Conservation (phyloP, 1,140 invertebrate species). For the Diachasma alloeum region DNA sequence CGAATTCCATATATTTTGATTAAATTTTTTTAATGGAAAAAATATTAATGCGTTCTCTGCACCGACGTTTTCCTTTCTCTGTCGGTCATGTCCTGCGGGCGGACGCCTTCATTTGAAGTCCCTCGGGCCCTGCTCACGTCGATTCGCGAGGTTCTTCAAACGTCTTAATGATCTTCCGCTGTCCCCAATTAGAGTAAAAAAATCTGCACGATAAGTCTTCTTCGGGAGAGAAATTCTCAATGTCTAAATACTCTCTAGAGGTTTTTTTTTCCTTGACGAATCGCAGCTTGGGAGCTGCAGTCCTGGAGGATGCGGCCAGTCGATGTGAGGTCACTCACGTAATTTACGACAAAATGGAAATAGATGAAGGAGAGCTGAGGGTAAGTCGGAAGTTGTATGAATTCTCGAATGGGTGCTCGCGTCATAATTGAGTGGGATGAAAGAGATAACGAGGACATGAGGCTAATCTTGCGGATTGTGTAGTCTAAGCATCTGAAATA, state of each 20-base stretch:
- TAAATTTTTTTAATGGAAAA: too few species aligned
- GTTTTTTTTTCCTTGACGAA: neutral
- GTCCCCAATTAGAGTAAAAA: neutral
- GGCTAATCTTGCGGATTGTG: neutral
- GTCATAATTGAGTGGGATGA: too few species aligned
- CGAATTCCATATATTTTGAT: too few species aligned
- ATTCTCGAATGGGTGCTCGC: too few species aligned
- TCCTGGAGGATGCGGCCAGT: neutral
- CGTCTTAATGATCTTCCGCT: too few species aligned
- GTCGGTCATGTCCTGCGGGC: too few species aligned
- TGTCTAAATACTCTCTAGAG: neutral
- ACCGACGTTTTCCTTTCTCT: too few species aligned
- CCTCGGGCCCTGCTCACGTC: too few species aligned
- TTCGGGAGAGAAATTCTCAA: neutral
- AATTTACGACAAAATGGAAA: conserved; percentile 9
- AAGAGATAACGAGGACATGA: too few species aligned
- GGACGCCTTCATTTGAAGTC: too few species aligned
- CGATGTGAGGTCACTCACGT: neutral
- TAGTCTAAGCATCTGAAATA: neutral
- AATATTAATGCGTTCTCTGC: too few species aligned
- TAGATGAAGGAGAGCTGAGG: conserved; percentile 9
- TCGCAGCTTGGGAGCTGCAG: conserved; percentile 46
- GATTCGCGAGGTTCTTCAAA: too few species aligned
- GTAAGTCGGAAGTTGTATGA: neutral
- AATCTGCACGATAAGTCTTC: neutral